A percentile compares a stretch with the other conserved stretches of the same genome.
These are phyloP conservation scores for Bombus haemorrhoidalis DNA, from an alignment of 1,140 invertebrate genomes.

Conservation along the genomic window DNA sequence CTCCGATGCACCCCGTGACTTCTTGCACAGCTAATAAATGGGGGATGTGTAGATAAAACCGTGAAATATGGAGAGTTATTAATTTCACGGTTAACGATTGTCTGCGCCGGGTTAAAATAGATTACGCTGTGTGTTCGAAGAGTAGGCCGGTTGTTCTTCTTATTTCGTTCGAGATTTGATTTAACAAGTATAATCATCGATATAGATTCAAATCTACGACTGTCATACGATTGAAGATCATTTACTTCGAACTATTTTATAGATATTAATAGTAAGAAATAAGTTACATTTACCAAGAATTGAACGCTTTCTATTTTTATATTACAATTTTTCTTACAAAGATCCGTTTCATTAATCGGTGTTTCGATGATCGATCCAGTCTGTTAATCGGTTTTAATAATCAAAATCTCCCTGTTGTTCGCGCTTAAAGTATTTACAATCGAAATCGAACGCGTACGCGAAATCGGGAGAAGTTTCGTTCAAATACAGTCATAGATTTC, in stretches of 20 bases:
- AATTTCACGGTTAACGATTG: conserved; percentile 45
- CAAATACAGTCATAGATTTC: neutral
- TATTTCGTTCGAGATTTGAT: neutral
- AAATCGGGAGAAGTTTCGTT: neutral
- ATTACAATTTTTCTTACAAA: neutral
- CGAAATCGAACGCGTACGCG: neutral
- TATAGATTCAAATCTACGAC: too few species aligned
- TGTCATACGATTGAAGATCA: neutral
- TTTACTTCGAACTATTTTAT: neutral
- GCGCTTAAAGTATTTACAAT: neutral
- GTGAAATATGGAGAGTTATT: conserved; percentile 47
- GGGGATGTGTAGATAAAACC: conserved; percentile 47
- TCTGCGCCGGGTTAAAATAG: conserved; percentile 4
- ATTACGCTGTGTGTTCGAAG: neutral
- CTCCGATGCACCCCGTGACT: conserved; percentile 39
- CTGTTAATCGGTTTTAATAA: neutral
- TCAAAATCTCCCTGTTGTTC: neutral
- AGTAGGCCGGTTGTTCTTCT: neutral
- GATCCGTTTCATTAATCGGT: neutral
- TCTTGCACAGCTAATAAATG: conserved; percentile 40
- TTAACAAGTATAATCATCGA: neutral
- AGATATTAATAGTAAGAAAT: neutral
- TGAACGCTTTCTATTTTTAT: neutral
- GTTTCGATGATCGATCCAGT: too few species aligned
- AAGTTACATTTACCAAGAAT: too few species aligned